Base-by-base conservation (phyloP, 1,140 invertebrate species). In the Gonatopus flavifemur region DNA sequence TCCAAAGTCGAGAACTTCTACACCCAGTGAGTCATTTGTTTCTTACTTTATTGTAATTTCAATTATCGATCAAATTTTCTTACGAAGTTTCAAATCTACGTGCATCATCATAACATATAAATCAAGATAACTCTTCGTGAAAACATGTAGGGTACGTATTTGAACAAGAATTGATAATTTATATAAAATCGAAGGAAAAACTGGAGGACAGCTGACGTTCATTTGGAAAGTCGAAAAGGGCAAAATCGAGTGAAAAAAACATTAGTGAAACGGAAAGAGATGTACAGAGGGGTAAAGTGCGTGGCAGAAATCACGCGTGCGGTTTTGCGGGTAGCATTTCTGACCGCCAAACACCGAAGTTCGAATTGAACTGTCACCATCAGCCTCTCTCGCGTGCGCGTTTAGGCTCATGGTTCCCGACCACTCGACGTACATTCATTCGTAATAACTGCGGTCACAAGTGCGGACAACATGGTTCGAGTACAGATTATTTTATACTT, bases 291-390 rank as follows among this genome's bases (percentile, higher is more conserved):
- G 36, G 36, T 52, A 72, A 68, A 71, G 69, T 70, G 61, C 6
- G 59, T 66, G 65, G 67, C 66, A 69, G 70, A 74, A 74, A 74
- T 73, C 73, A 69, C 66, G 68, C 61, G 63, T 74, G 73, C 63
- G 73, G 74, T 76, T 74, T 72, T 71, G 72, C 59, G 74, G 73
- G 45, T 49, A 62, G 66, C 68, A 73, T 76, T 76, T 68, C 72
- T 71, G 59, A 73, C 73, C 74, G 52, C 72, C 64, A 57, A 72
- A 75, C 69, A 70, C 71, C 64, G 68, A 77, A 75, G 62, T 78
- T 75, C 67, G 73, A 75, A 78, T 78, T 78, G 76, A 75, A 77
- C 74, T 78, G 76, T 78, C 76, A 78, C 68, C 67, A 69, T 78
- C 76, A 77, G 69, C 64, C 53, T 35, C 25, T 45, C 52, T 50